phyloP scores from a whole-genome alignment of 2,797 vertebrate genomes.

The Morelia viridis region DNA sequence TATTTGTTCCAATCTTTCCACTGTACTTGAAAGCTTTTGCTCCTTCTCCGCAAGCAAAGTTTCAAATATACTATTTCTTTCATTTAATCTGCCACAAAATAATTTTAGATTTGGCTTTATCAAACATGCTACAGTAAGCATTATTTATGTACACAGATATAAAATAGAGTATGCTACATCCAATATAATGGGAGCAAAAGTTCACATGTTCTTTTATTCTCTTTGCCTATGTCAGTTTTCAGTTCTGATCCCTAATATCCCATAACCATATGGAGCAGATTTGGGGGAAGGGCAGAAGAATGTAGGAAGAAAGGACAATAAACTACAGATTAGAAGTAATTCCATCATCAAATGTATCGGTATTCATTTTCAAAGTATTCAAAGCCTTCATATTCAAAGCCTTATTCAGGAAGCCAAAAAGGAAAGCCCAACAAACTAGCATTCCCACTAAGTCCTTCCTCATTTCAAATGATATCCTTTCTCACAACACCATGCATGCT shows the following conservation, averaged over 20 bases:
- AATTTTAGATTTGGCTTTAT: not conserved
- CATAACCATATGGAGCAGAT: not conserved
- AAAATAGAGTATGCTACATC: not conserved
- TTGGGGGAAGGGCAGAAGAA: not conserved
- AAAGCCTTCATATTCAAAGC: too few relatives aligned
- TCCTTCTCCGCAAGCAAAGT: conserved; percentile 87
- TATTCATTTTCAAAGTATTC: too few relatives aligned
- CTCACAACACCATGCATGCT: too few relatives aligned
- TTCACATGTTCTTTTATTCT: not conserved
- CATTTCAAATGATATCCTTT: too few relatives aligned
- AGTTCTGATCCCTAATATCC: not conserved
- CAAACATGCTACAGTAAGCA: not conserved
- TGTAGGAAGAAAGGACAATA: too few relatives aligned
- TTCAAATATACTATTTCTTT: conserved; percentile 85
- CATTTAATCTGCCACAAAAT: conserved; percentile 76
- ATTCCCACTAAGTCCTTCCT: too few relatives aligned
- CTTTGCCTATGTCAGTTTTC: not conserved
- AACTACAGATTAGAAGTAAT: too few relatives aligned
- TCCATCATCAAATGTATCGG: too few relatives aligned
- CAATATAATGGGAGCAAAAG: not conserved
- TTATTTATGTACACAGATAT: not conserved
- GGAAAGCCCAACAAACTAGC: too few relatives aligned
- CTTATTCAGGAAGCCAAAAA: too few relatives aligned
- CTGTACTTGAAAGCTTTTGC: conserved; percentile 76
- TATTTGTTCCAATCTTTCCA: conserved; percentile 81